A percentile compares a stretch with the other conserved stretches of the same genome.
These are phyloP conservation scores for Colinus virginianus DNA, from an alignment of 2,113 vertebrate genomes.

Conservation along the genomic window DNA sequence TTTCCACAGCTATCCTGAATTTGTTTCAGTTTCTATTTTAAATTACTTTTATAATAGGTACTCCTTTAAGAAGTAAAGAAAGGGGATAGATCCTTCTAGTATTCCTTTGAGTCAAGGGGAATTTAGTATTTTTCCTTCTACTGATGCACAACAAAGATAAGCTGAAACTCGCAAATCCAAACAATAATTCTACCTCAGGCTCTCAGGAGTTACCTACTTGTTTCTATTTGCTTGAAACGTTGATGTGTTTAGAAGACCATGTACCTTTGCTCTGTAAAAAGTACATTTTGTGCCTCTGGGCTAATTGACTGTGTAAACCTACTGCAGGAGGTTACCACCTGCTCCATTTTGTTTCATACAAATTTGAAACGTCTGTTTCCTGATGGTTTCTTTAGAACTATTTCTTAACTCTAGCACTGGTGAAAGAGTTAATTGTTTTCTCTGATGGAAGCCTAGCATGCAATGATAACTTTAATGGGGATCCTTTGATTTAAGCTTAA, in stretches of 20 bases:
- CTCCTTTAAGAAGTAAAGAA: background rate
- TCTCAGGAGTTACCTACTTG: background rate
- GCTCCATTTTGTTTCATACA: background rate
- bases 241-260: background rate
- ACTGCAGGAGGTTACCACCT: background rate
- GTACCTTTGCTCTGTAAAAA: background rate
- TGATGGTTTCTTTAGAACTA: background rate
- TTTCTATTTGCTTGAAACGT: conserved; percentile 33
- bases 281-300: background rate
- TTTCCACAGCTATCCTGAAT: background rate
- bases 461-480: conserved; percentile 13
- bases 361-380: background rate
- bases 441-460: background rate
- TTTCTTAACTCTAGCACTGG: background rate
- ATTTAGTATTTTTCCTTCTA: conserved; percentile 25
- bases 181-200: background rate
- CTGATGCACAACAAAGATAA: background rate
- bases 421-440: conserved; percentile 41
- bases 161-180: background rate
- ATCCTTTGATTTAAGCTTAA: conserved; percentile 37
- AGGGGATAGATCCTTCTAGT: background rate
- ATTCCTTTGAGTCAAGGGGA: background rate
- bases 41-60: background rate
- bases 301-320: background rate
- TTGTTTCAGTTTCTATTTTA: background rate